Evolutionary conservation across 2,797 vertebrate genomes (phyloP).

Genomic region (Girardinus metallicus): DNA sequence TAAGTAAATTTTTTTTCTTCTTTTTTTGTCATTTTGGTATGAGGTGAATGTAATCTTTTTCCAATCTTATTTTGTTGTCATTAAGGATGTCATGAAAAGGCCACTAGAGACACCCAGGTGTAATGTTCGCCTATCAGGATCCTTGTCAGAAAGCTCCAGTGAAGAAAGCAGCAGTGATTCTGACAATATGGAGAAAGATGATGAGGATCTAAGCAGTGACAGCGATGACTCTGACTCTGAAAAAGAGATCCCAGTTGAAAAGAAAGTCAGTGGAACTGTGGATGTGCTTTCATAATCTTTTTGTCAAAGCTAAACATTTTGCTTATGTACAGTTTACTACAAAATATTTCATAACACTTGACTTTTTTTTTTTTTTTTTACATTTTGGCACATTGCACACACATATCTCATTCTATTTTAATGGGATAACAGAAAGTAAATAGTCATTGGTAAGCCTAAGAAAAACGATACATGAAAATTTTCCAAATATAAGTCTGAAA

Average conservation of each 20-base stretch:
- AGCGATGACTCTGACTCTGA: constrained; percentile 90
- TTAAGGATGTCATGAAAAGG: constrained; percentile 86
- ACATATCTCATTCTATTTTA: not conserved
- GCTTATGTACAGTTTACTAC: not conserved
- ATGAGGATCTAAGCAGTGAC: constrained; percentile 87
- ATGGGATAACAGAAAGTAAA: not conserved
- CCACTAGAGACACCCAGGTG: constrained; percentile 87
- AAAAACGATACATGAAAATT: not conserved
- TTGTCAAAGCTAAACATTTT: not conserved
- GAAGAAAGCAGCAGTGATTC: constrained; percentile 90
- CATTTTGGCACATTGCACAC: not conserved
- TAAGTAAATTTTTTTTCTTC: not conserved
- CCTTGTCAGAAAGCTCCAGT: constrained; percentile 90
- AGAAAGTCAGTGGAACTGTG: constrained; percentile 80
- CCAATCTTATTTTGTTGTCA: constrained; percentile 7
- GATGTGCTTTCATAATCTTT: not conserved
- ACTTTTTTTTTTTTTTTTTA: not conserved
- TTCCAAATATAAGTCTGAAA: not conserved
- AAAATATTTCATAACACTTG: not conserved
- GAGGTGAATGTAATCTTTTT: not conserved
- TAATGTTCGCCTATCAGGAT: constrained; percentile 90
- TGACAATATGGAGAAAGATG: constrained; percentile 88
- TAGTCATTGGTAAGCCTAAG: too few relatives aligned
- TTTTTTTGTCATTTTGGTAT: not conserved
- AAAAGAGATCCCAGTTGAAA: constrained; percentile 81